phyloP scores from a whole-genome alignment of 2,888 invertebrate species.

The Sarcophaga carnaria region DNA sequence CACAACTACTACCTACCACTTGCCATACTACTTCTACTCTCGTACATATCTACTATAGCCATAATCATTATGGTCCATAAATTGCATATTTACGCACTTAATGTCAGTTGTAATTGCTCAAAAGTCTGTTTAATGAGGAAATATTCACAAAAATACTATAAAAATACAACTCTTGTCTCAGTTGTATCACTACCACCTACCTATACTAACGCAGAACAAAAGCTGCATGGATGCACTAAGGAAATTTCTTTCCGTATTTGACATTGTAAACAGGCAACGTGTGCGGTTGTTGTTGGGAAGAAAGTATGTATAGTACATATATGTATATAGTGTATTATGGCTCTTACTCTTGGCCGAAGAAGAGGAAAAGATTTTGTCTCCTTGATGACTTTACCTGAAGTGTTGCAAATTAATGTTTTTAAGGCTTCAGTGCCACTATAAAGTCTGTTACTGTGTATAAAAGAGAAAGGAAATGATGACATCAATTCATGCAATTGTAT shows the following conservation, averaged over 20 bases:
- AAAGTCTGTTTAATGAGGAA: constrained; percentile 47
- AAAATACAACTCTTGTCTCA: neutral
- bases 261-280: neutral
- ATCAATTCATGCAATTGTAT: neutral
- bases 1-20: too few relatives aligned
- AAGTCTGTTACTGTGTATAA: constrained; percentile 6
- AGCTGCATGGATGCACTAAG: constrained; percentile 38
- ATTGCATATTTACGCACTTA: constrained; percentile 66
- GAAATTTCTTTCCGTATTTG: constrained; percentile 25
- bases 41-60: neutral
- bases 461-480: neutral
- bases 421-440: constrained; percentile 15
- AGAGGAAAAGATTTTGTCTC: constrained; percentile 1
- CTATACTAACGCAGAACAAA: neutral
- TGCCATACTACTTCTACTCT: neutral
- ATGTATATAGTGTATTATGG: too few relatives aligned
- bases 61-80: constrained; percentile 60
- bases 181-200: neutral
- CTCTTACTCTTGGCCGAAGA: too few relatives aligned
- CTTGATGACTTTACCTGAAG: constrained; percentile 24
- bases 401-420: constrained; percentile 33
- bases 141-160: constrained; percentile 32
- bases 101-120: constrained; percentile 61
- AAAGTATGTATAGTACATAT: too few relatives aligned
- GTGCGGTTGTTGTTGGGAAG: too few relatives aligned